Evolutionary conservation across 2,113 vertebrate species (phyloP).

Genomic region (Vanacampus margaritifer): DNA sequence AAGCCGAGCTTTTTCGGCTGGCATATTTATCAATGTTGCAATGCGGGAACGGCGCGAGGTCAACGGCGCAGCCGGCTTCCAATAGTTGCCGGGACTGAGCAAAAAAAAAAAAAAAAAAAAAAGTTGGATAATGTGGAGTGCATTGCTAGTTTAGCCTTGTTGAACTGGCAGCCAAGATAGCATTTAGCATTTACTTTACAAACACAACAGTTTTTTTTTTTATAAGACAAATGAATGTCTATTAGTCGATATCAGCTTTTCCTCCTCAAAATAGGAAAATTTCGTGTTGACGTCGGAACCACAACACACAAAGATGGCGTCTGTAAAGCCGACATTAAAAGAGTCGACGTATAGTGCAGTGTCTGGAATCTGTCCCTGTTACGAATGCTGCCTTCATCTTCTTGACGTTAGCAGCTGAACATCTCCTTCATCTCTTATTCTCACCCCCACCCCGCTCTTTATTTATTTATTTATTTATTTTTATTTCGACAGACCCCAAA

Average conservation of each 20-base stretch:
- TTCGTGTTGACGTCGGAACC: not conserved
- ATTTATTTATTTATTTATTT: slow-evolving; percentile 26
- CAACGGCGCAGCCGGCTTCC: no score
- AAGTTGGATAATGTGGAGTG: no score
- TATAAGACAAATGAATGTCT: not conserved
- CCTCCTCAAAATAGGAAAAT: not conserved
- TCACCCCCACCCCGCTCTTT: not conserved
- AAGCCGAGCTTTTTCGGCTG: no score
- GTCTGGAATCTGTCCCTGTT: slow-evolving; percentile 23
- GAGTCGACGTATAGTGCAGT: slow-evolving; percentile 4
- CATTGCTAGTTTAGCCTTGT: no score
- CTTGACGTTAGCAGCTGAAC: slow-evolving; percentile 37
- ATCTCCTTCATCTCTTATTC: slow-evolving; percentile 38
- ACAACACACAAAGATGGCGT: not conserved
- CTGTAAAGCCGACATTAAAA: not conserved
- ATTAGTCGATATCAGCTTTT: not conserved
- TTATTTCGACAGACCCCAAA: slow-evolving; percentile 36
- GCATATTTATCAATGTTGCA: no score
- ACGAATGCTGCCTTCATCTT: slow-evolving; percentile 48
- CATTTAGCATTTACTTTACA: no score
- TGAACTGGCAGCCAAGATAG: no score
- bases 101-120: no score
- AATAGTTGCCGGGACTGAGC: no score
- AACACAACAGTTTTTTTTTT: not conserved
- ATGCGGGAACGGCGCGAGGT: no score